Evolutionary conservation across 2,797 vertebrate genomes (phyloP).

Genomic region (Amniataba percoides): DNA sequence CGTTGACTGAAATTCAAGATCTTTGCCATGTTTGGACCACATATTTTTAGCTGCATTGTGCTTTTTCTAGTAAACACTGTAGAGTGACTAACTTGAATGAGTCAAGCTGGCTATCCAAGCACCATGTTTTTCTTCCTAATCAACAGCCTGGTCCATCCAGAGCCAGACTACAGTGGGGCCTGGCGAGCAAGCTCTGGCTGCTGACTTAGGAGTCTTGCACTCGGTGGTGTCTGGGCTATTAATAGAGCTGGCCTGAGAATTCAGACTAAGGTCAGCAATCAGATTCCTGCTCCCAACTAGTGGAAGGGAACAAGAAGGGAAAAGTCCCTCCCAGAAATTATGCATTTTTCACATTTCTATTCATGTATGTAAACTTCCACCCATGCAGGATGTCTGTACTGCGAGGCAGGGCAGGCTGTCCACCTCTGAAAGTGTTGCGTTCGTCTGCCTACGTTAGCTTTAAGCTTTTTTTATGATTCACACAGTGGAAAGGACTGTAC

Average conservation of each 20-base stretch:
- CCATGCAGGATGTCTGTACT: conserved; percentile 24
- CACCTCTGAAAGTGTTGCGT: conserved; percentile 6
- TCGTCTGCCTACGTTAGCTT: conserved; percentile 31
- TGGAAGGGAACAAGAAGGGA: conserved; percentile 64
- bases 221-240: conserved; percentile 81
- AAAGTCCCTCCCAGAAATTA: conserved; percentile 56
- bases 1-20: background rate
- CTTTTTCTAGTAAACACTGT: conserved; percentile 22
- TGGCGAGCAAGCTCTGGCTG: conserved; percentile 61
- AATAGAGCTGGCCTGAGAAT: conserved; percentile 87
- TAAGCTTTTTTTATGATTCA: conserved; percentile 36
- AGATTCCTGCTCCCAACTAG: conserved; percentile 78
- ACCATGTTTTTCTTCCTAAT: conserved; percentile 73
- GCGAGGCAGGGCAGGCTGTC: conserved; percentile 9
- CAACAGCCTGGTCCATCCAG: conserved; percentile 54
- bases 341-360: conserved; percentile 76
- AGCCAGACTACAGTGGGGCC: conserved; percentile 58
- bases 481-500: conserved; percentile 30
- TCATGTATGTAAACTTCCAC: conserved; percentile 50
- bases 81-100: conserved; percentile 34
- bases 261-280: conserved; percentile 83
- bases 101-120: conserved; percentile 1
- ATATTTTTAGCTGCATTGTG: conserved; percentile 19
- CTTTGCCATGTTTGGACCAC: background rate
- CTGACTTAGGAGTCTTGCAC: conserved; percentile 79